Base-by-base conservation (phyloP, 2,797 vertebrate species). In the Delichon dasypus region DNA sequence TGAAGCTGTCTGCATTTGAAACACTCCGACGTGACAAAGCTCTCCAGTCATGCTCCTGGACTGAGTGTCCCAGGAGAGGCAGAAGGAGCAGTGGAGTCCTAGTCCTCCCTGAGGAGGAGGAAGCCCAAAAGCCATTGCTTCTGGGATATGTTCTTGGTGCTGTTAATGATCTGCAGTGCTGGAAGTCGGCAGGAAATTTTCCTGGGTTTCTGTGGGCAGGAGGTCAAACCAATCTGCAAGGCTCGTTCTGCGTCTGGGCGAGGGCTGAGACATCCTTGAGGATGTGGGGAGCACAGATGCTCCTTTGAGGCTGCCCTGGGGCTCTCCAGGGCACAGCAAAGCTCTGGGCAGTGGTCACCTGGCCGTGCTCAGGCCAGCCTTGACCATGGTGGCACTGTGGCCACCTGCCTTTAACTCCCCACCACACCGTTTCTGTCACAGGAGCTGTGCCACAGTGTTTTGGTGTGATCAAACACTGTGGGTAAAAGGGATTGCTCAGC, bases 11-110 rank as follows among this genome's bases (percentile, higher is more conserved):
- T 88, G 79, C 16, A 48, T 60, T 44, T 1, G 0, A 85, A 64
- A 13, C 1, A 3, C 67, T 64, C 45, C 0, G 0, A 1, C 1
- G 2, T 21, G 13, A 67, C 0, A 0, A 70, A 72, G 66, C 22
- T 77, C 50, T 68, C 72, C 21, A 80, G 14, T 30, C 5, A 2
- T 16, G 5, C 11, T 38, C 10, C 51, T 62, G 47, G 47, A 13
- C 25, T 61, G 25, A 12, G 34, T 72, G 26, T 86, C 66, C 45
- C 48, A 77, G n/a, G 16, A 26, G 10, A 94, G 44, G 23, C 54
- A 64, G 20, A 40, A 79, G 71, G 18, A 78, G 25, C 1, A 1
- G 22, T 17, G 27, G 45, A 73, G 40, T 65, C 53, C 26, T 7
- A 42, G 73, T 21, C 14, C 5, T 54, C 8, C 12, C n/a, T 13